Conservation (phyloP, 2,888 invertebrate genomes). For the Cataglyphis albicans region DNA sequence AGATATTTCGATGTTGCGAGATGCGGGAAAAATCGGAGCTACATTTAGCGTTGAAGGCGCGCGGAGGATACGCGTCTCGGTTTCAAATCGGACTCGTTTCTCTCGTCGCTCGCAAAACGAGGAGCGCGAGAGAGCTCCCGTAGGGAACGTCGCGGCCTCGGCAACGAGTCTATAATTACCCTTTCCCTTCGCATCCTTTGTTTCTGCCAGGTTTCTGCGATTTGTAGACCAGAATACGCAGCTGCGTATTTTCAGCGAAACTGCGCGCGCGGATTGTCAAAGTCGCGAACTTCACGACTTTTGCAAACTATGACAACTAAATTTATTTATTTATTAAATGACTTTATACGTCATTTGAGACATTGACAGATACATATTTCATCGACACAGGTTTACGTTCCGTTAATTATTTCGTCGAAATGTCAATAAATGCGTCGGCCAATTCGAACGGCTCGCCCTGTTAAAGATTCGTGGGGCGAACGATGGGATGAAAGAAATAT, state of each 20-base stretch:
- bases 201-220: conserved; percentile 66
- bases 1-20: conserved; percentile 15
- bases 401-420: conserved; percentile 42
- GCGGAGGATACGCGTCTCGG: conserved; percentile 58
- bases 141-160: conserved; percentile 67
- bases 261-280: conserved; percentile 18
- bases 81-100: conserved; percentile 69
- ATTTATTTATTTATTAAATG: background rate
- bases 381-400: background rate
- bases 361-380: background rate
- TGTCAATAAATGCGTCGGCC: conserved; percentile 23
- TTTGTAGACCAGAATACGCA: conserved; percentile 59
- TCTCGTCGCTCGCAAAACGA: conserved; percentile 64
- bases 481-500: conserved; percentile 21
- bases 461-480: conserved; percentile 18
- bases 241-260: conserved; percentile 64
- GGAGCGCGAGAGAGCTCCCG: conserved; percentile 42
- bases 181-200: conserved; percentile 71
- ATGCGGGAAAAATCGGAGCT: conserved; percentile 23
- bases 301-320: background rate
- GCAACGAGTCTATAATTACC: conserved; percentile 81
- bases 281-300: background rate
- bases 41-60: conserved; percentile 46
- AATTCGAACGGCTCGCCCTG: background rate
- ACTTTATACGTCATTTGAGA: background rate